phyloP scores from a whole-genome alignment of 1,140 invertebrate genomes.

The Drosophila sproati region DNA sequence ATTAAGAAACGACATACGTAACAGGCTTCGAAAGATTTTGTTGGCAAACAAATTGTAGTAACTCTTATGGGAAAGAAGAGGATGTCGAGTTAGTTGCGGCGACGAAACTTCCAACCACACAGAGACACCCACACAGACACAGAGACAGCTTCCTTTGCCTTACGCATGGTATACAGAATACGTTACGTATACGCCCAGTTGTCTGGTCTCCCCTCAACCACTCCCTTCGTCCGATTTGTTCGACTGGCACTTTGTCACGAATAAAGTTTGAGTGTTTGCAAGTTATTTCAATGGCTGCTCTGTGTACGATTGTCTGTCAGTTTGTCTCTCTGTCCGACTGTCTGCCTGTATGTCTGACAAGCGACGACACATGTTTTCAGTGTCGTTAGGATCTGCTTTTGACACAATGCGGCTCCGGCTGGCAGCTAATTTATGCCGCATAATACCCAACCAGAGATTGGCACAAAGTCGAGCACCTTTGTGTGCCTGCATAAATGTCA shows the following conservation, averaged over 20 bases:
- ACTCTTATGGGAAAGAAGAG: conserved; percentile 30
- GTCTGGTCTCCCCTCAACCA: conserved; percentile 15
- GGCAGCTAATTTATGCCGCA: conserved; percentile 70
- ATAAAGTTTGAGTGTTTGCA: conserved; percentile 55
- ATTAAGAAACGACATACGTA: conserved; percentile 56
- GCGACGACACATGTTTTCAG: conserved; percentile 50
- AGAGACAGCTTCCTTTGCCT: conserved; percentile 70
- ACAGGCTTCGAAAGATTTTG: conserved; percentile 48
- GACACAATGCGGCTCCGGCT: conserved; percentile 49
- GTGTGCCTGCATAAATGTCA: conserved; percentile 68
- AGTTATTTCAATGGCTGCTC: conserved; percentile 66
- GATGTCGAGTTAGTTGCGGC: conserved; percentile 63
- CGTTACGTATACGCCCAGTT: conserved; percentile 53
- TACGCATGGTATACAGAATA: conserved; percentile 40
- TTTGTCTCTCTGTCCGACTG: conserved; percentile 29
- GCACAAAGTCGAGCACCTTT: conserved; percentile 48
- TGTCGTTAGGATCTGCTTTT: conserved; percentile 47
- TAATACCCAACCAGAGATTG: conserved; percentile 34
- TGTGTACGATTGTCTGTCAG: conserved; percentile 48
- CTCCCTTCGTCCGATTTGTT: not conserved
- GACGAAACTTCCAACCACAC: conserved; percentile 60
- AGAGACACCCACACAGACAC: conserved; percentile 29
- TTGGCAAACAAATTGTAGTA: conserved; percentile 76
- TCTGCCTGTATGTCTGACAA: conserved; percentile 52
- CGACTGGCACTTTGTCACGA: conserved; percentile 50